Conservation (phyloP, 1,140 invertebrate species). For the Leptinotarsa defecta region DNA sequence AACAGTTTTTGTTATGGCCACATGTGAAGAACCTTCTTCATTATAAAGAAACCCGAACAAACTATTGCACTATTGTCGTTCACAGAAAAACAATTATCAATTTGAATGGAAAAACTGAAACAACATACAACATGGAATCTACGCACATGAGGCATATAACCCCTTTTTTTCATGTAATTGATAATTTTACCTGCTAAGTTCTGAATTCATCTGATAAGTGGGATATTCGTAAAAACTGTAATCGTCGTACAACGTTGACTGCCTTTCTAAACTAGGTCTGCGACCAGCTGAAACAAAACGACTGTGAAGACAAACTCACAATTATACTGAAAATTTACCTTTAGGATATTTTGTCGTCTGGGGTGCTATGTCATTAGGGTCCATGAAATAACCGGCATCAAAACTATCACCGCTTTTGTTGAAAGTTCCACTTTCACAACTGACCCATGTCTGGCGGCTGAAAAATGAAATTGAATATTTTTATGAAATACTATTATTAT, state of each 20-base stretch:
- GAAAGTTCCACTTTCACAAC: slow-evolving; percentile 46
- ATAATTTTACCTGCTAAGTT: not conserved
- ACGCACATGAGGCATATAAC: too few relatives aligned
- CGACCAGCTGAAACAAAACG: slow-evolving; percentile 54
- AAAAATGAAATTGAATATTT: slow-evolving; percentile 26
- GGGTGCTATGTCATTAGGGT: slow-evolving; percentile 56
- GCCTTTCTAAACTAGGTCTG: slow-evolving; percentile 78
- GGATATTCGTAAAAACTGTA: slow-evolving; percentile 50
- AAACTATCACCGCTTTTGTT: slow-evolving; percentile 49
- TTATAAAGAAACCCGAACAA: too few relatives aligned
- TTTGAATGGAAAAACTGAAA: too few relatives aligned
- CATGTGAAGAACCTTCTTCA: too few relatives aligned
- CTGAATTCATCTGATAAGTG: slow-evolving; percentile 25
- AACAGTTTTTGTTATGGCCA: too few relatives aligned
- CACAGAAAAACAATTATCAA: too few relatives aligned
- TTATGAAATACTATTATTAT: too few relatives aligned
- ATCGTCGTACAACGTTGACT: slow-evolving; percentile 79
- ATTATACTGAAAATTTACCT: slow-evolving; percentile 19
- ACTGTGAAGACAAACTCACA: not conserved
- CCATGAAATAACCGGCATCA: slow-evolving; percentile 59
- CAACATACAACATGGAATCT: too few relatives aligned
- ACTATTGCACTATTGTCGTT: too few relatives aligned
- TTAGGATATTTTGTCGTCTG: slow-evolving; percentile 26
- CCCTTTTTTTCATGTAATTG: slow-evolving; percentile 3
- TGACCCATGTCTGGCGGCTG: slow-evolving; percentile 54